phyloP scores from a whole-genome alignment of 2,797 vertebrate genomes.

The Chaetophractus vellerosus region DNA sequence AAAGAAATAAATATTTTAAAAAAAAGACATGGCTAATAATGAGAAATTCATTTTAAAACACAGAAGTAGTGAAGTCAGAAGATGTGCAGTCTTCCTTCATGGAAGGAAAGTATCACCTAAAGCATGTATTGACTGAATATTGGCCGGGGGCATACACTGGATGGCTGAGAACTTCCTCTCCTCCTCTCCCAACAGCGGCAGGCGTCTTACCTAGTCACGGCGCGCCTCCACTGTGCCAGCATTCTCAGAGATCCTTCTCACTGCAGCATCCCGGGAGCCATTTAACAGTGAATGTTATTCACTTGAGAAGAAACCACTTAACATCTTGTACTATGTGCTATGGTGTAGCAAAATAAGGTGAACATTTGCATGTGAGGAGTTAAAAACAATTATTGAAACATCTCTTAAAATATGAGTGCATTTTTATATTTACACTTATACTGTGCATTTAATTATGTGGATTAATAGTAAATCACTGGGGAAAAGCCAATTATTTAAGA shows the following conservation, averaged over 20 bases:
- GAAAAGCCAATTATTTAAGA: not conserved
- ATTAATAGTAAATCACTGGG: not conserved
- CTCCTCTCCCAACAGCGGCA: not conserved
- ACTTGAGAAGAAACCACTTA: not conserved
- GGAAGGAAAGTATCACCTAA: not conserved
- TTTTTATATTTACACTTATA: not conserved
- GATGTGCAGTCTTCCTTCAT: not conserved
- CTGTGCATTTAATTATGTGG: not conserved
- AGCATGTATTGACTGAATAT: not conserved
- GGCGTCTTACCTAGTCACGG: not conserved
- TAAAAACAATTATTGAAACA: not conserved
- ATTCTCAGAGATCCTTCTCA: not conserved
- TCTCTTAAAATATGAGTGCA: not conserved
- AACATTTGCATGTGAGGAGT: not conserved
- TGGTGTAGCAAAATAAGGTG: not conserved
- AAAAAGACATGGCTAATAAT: not conserved
- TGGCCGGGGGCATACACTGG: fast-evolving
- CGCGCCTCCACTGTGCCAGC: not conserved
- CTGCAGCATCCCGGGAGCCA: not conserved
- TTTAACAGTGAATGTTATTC: not conserved
- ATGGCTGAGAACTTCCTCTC: not conserved
- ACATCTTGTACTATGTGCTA: not conserved
- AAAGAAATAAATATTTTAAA: no score
- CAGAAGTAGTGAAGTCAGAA: not conserved
- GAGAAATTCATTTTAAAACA: not conserved